These are phyloP conservation scores for Hemithea aestivaria DNA, from an alignment of 2,888 invertebrate genomes.

Conservation along the genomic window DNA sequence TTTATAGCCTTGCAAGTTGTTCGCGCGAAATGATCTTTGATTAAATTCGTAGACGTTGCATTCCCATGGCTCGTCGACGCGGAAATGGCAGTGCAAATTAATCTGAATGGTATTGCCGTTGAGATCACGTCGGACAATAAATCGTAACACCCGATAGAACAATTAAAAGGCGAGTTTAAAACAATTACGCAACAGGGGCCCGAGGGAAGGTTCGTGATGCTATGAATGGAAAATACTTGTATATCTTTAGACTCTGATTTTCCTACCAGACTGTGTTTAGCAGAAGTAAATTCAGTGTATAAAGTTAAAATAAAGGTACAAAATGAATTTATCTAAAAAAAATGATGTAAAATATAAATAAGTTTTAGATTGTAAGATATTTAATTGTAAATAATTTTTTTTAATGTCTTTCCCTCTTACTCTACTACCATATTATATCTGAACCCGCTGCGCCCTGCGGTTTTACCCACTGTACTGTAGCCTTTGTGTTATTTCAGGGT, in stretches of 20 bases:
- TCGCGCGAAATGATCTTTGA: constrained; percentile 55
- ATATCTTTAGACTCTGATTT: not conserved
- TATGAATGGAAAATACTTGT: constrained; percentile 26
- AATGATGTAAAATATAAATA: too few species aligned
- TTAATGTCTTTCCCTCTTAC: too few species aligned
- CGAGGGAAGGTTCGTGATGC: constrained; percentile 61
- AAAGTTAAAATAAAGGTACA: too few species aligned
- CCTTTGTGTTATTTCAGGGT: too few species aligned
- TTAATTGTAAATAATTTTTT: too few species aligned
- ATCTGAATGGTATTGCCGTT: constrained; percentile 62
- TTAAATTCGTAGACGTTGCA: constrained; percentile 65
- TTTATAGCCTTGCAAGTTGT: constrained; percentile 49
- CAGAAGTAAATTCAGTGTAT: too few species aligned
- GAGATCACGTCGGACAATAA: constrained; percentile 75
- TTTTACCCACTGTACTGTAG: too few species aligned
- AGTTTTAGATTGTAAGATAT: too few species aligned
- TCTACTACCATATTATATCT: too few species aligned
- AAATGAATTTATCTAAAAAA: too few species aligned
- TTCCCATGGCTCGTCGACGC: constrained; percentile 66
- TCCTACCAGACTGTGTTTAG: too few species aligned
- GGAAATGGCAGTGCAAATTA: constrained; percentile 73
- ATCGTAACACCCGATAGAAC: constrained; percentile 74
- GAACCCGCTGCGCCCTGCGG: too few species aligned
- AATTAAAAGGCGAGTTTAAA: constrained; percentile 78
- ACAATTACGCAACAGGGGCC: constrained; percentile 76